These are phyloP conservation scores for Eciton burchellii DNA, from an alignment of 1,140 invertebrate genomes.

Conservation along the genomic window DNA sequence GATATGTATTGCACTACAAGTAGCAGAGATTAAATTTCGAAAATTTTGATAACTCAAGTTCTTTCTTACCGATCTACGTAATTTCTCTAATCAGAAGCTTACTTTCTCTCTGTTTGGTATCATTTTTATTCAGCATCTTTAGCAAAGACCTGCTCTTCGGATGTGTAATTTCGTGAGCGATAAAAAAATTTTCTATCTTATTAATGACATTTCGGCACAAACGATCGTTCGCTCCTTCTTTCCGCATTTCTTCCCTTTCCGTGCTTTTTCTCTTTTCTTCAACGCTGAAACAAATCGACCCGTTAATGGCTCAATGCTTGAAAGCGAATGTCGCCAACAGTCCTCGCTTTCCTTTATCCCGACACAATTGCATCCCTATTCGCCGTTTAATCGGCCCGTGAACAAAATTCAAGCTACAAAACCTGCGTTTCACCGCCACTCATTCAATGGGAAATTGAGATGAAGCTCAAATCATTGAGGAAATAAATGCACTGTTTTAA, in stretches of 20 bases:
- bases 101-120: neutral
- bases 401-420: slow-evolving; percentile 59
- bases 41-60: neutral
- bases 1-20: no score
- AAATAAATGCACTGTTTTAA: neutral
- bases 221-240: neutral
- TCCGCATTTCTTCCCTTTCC: neutral
- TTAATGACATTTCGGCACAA: slow-evolving; percentile 27
- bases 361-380: neutral
- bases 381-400: slow-evolving; percentile 60
- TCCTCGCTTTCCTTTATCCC: neutral
- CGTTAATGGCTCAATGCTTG: slow-evolving; percentile 24
- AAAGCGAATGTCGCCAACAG: slow-evolving; percentile 30
- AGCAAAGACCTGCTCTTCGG: no score
- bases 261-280: slow-evolving; percentile 16
- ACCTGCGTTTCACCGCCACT: slow-evolving; percentile 29
- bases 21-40: neutral
- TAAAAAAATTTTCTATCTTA: slow-evolving; percentile 27
- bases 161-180: neutral
- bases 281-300: slow-evolving; percentile 36
- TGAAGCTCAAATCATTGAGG: neutral
- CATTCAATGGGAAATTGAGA: neutral
- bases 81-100: neutral
- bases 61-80: no score
- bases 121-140: no score